These are phyloP conservation scores for Thysanoteuthis rhombus DNA, from an alignment of 2,888 invertebrate species.

Conservation along the genomic window DNA sequence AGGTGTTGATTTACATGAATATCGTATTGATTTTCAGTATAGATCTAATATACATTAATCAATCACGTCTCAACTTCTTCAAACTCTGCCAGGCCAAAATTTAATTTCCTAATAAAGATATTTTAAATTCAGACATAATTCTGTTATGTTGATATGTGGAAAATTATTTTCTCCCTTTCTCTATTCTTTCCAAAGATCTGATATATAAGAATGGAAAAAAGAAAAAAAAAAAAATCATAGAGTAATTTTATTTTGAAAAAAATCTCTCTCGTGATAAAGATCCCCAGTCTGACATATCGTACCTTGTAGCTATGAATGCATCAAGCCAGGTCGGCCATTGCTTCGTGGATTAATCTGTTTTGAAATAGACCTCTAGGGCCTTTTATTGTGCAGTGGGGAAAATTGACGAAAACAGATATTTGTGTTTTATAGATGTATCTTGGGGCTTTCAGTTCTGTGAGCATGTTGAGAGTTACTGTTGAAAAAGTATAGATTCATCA, in stretches of 20 bases:
- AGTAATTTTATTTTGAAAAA: neutral
- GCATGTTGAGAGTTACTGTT: neutral
- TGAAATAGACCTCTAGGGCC: neutral
- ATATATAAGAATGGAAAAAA: neutral
- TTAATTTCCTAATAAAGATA: slow-evolving; percentile 12
- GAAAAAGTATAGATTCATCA: neutral
- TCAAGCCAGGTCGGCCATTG: neutral
- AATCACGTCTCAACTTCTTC: neutral
- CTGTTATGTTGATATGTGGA: neutral
- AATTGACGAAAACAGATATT: neutral
- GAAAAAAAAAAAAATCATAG: neutral
- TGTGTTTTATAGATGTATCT: neutral
- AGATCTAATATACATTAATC: neutral
- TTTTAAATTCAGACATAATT: neutral
- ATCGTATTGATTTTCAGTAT: neutral
- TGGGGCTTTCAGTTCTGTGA: neutral
- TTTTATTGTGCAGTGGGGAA: neutral
- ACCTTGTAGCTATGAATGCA: neutral
- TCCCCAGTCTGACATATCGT: neutral
- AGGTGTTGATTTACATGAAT: neutral
- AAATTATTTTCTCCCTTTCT: neutral
- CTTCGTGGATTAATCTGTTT: slow-evolving; percentile 12
- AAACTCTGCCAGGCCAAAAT: neutral
- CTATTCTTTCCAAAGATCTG: neutral
- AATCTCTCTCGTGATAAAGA: neutral